These are phyloP conservation scores for Ochropleura leucogaster DNA, from an alignment of 2,888 invertebrate species.

Conservation along the genomic window DNA sequence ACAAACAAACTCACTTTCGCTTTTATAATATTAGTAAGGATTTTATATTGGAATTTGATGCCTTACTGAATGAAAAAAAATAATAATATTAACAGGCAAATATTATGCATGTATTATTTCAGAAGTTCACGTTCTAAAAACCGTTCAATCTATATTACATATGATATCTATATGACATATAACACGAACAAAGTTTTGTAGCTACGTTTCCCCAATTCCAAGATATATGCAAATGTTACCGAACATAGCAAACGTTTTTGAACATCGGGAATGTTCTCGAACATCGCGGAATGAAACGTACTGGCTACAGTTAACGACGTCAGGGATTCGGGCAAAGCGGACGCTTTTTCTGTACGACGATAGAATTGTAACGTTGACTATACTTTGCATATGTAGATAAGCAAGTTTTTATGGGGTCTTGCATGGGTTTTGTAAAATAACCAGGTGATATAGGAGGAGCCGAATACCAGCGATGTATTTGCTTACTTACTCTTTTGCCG, in stretches of 20 bases:
- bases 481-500: too few relatives aligned
- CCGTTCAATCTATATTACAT: neutral
- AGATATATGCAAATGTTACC: constrained; percentile 42
- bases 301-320: constrained; percentile 43
- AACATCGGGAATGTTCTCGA: constrained; percentile 27
- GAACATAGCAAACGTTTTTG: constrained; percentile 15
- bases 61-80: too few relatives aligned
- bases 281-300: neutral
- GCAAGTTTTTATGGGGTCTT: constrained; percentile 7
- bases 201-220: neutral
- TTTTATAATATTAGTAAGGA: too few relatives aligned
- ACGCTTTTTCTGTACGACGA: constrained; percentile 20
- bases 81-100: too few relatives aligned
- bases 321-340: constrained; percentile 46
- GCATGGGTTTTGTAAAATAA: constrained; percentile 19
- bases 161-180: too few relatives aligned
- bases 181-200: constrained; percentile 1
- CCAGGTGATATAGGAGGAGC: neutral
- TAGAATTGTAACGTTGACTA: constrained; percentile 28
- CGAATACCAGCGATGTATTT: too few relatives aligned
- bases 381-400: constrained; percentile 32
- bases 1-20: too few relatives aligned
- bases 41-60: too few relatives aligned
- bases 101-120: too few relatives aligned
- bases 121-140: neutral